Evolutionary conservation across 2,113 vertebrate genomes (phyloP).

Genomic region (Antennarius striatus): DNA sequence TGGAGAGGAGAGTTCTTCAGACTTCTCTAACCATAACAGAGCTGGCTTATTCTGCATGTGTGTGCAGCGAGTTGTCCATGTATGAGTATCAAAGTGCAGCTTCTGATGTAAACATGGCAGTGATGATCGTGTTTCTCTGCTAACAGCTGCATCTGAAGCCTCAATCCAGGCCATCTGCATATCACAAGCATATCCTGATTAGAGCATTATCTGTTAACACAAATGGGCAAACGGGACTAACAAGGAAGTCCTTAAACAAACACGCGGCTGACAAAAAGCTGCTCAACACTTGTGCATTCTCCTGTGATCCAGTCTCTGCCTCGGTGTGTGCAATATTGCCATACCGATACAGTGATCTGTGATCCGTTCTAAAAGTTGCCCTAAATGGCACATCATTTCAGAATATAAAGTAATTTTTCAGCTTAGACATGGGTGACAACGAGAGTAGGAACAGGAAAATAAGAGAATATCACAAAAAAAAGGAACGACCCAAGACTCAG

Average conservation of each 20-base stretch:
- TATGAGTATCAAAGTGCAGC: constrained; percentile 56
- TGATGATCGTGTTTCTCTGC: constrained; percentile 44
- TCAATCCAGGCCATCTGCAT: constrained; percentile 50
- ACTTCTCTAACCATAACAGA: constrained; percentile 50
- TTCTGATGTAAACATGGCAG: constrained; percentile 59
- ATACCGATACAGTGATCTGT: background rate
- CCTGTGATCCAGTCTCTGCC: constrained; percentile 47
- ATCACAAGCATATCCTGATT: constrained; percentile 68
- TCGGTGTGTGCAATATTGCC: constrained; percentile 5
- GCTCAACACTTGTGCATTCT: constrained; percentile 29
- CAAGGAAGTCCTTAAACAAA: constrained; percentile 51
- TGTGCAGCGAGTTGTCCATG: constrained; percentile 27
- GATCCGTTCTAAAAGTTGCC: constrained; percentile 23
- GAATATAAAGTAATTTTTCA: constrained; percentile 33
- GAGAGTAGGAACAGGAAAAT: constrained; percentile 4
- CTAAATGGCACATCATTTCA: constrained; percentile 16
- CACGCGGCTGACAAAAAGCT: constrained; percentile 40
- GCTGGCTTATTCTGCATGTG: constrained; percentile 24
- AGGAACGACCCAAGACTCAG: constrained; percentile 24
- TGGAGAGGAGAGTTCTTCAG: constrained; percentile 21
- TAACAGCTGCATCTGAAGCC: constrained; percentile 67
- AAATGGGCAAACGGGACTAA: constrained; percentile 56
- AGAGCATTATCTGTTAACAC: constrained; percentile 61
- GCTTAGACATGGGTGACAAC: constrained; percentile 10
- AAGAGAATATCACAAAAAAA: constrained; percentile 20